phyloP scores from a whole-genome alignment of 2,113 vertebrate species.

The Aegithalos caudatus region DNA sequence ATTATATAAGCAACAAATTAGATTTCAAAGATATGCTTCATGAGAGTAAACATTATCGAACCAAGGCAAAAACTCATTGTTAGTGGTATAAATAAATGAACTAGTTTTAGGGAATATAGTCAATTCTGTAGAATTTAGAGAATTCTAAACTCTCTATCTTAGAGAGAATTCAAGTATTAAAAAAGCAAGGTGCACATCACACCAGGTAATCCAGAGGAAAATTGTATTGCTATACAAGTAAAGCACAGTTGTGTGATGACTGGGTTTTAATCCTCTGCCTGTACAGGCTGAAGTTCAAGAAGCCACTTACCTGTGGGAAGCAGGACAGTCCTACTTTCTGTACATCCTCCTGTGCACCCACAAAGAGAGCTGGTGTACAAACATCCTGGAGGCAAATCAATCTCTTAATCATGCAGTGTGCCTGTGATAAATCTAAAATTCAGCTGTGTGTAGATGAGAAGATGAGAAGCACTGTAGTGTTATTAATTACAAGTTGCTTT shows the following conservation, averaged over 20 bases:
- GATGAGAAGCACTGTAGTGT: neutral
- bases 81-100: neutral
- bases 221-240: neutral
- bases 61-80: neutral
- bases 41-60: neutral
- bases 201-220: neutral
- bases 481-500: neutral
- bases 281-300: neutral
- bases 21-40: neutral
- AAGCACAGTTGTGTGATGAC: neutral
- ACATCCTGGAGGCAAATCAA: neutral
- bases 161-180: neutral
- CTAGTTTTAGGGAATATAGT: neutral
- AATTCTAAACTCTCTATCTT: neutral
- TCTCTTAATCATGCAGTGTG: rapidly evolving
- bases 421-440: neutral
- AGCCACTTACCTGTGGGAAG: neutral
- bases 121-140: neutral
- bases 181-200: neutral
- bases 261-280: neutral
- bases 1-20: neutral
- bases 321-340: neutral
- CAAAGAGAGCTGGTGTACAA: neutral
- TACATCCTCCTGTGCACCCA: neutral
- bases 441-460: neutral